Conservation (phyloP, 1,140 invertebrate genomes). For the Diachasma alloeum region DNA sequence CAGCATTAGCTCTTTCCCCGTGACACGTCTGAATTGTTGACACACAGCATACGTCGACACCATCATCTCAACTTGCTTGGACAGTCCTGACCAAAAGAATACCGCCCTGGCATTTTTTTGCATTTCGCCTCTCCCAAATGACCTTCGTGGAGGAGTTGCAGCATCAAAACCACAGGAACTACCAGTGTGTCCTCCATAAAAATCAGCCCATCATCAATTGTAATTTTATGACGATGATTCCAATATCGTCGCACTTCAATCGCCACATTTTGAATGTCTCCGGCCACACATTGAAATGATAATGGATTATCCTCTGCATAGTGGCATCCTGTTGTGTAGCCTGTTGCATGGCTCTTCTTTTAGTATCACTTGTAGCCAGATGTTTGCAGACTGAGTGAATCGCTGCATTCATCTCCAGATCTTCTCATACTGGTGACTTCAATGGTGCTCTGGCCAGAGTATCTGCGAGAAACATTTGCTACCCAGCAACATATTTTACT, state of each 20-base stretch:
- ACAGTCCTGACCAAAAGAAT: slow-evolving; percentile 55
- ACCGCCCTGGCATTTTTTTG: slow-evolving; percentile 48
- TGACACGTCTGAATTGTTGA: slow-evolving; percentile 40
- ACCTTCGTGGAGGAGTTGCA: slow-evolving; percentile 49
- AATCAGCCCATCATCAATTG: slow-evolving; percentile 41
- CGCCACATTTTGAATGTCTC: slow-evolving; percentile 25
- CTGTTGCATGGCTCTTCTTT: neutral
- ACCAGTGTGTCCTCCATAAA: slow-evolving; percentile 44
- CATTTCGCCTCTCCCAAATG: slow-evolving; percentile 44
- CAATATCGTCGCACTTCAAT: slow-evolving; percentile 35
- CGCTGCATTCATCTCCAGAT: slow-evolving; percentile 18
- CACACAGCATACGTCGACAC: slow-evolving; percentile 44
- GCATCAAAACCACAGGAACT: slow-evolving; percentile 48
- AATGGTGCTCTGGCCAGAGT: slow-evolving; percentile 40
- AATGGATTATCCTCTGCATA: neutral
- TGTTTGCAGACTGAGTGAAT: neutral
- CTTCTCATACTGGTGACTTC: neutral
- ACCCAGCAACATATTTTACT: slow-evolving; percentile 39
- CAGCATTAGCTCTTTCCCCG: slow-evolving; percentile 44
- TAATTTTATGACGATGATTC: slow-evolving; percentile 35
- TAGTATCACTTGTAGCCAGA: neutral
- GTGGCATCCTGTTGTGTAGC: neutral
- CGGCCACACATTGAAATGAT: neutral
- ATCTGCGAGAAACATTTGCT: slow-evolving; percentile 42
- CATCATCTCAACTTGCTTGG: slow-evolving; percentile 42